Base-by-base conservation (phyloP, 2,113 vertebrate species). In the Stictonetta naevosa region DNA sequence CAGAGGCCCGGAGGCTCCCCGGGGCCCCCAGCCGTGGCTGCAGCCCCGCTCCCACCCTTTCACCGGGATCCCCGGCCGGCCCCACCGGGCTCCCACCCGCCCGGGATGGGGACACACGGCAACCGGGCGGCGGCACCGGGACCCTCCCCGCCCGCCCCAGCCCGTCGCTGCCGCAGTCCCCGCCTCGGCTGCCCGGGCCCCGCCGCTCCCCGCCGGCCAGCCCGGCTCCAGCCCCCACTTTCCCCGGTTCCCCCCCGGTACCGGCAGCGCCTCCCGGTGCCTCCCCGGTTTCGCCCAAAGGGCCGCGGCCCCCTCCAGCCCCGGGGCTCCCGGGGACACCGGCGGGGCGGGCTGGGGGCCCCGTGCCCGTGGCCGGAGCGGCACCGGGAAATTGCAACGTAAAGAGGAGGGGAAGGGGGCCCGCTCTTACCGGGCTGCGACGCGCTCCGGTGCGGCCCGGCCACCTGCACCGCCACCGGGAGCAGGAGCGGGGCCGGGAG, bases 361-460 rank as follows among this genome's bases (percentile, higher is more conserved):
- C 46, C 46, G 46, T 48, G 5, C 20, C 46, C 46, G 46, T 48
- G 6, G 10, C 46, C 46, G 46, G 46, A 48, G 20, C 46, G 20
- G 20, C 20, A 22, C 20, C 46, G 46, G 46, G 46, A 48, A 21
- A 48, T 9, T 11, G 20, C 3, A 48, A 48, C 20, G 20, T 5
- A 11, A 48, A 2, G 20, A 48, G 20, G 46, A 38, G 16, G 23
- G 28, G 38, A 20, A 38, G 12, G 28, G 25, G 28, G 73, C 77
- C 15, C 72, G 72, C 40, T 86, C 92, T 93, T 95, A 95, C 94
- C 92, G 85, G 94, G 74, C 81, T 95, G 92, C 92, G 50, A 55
- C 9, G 44, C 44, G 50, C 31, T 92, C 72, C 88, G 76, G 80
- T 69, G 94, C 76, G 59, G 80, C 94, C 91, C 94, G 88, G 94